Percentiles rank a stretch among this genome's conserved stretches.
phyloP scores from a whole-genome alignment of 1,140 invertebrate genomes.

The Ridgeia piscesae region DNA sequence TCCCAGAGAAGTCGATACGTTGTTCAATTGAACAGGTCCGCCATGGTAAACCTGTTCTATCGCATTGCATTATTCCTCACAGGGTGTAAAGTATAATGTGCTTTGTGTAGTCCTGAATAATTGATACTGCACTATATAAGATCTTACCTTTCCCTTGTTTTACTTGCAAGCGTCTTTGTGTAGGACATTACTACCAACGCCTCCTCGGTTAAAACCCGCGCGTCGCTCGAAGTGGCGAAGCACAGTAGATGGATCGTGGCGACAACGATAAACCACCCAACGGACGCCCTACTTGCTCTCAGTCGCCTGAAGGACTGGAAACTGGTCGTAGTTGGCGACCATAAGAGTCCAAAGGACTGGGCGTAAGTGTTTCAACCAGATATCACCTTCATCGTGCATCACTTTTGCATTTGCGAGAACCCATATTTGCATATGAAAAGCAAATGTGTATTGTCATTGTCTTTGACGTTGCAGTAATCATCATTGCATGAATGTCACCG shows the following conservation, averaged over 20 bases:
- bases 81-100: too few species aligned
- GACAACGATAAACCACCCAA: conserved; percentile 35
- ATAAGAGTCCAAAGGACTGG: conserved; percentile 42
- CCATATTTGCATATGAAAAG: conserved; percentile 5
- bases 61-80: too few species aligned
- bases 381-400: too few species aligned
- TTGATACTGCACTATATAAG: too few species aligned
- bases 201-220: too few species aligned
- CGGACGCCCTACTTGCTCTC: conserved; percentile 31
- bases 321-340: conserved; percentile 44
- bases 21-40: too few species aligned
- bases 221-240: conserved; percentile 42
- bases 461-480: too few species aligned
- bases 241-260: conserved; percentile 36
- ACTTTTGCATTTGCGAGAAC: not conserved
- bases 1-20: too few species aligned
- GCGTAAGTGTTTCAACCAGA: conserved; percentile 25
- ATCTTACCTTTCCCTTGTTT: too few species aligned
- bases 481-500: too few species aligned
- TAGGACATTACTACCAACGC: not conserved
- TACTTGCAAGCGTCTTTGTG: not conserved
- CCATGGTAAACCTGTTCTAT: too few species aligned
- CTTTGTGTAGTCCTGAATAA: too few species aligned
- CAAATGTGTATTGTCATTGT: not conserved
- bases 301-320: conserved; percentile 38